phyloP scores from a whole-genome alignment of 2,888 invertebrate species.

The Urechis unicinctus region DNA sequence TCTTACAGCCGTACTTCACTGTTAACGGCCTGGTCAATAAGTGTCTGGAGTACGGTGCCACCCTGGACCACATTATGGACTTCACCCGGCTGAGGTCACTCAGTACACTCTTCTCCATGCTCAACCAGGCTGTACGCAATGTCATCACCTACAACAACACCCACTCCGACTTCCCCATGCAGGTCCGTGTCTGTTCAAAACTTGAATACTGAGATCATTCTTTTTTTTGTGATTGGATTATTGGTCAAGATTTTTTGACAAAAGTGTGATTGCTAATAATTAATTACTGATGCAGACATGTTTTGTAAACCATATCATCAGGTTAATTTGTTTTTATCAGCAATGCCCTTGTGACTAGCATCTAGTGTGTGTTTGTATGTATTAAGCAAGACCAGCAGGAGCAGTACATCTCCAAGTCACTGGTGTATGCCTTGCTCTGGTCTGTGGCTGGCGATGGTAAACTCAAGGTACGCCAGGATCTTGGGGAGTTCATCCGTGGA shows the following conservation, averaged over 20 bases:
- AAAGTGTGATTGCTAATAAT: too few relatives aligned
- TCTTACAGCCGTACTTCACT: slow-evolving; percentile 78
- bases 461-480: slow-evolving; percentile 85
- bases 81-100: slow-evolving; percentile 93
- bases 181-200: slow-evolving; percentile 40
- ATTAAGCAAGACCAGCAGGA: slow-evolving; percentile 74
- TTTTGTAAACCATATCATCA: neutral
- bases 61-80: slow-evolving; percentile 92
- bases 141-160: slow-evolving; percentile 86
- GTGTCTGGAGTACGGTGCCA: slow-evolving; percentile 83
- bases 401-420: slow-evolving; percentile 84
- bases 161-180: slow-evolving; percentile 89
- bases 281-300: too few relatives aligned
- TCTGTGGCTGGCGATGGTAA: slow-evolving; percentile 97
- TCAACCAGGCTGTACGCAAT: slow-evolving; percentile 86
- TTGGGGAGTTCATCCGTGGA: slow-evolving; percentile 92
- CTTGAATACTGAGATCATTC: too few relatives aligned
- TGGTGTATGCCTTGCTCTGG: slow-evolving; percentile 92
- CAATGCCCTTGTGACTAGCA: too few relatives aligned
- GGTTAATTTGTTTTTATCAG: neutral
- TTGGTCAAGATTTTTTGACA: too few relatives aligned
- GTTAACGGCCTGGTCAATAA: slow-evolving; percentile 75
- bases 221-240: too few relatives aligned
- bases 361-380: neutral
- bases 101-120: slow-evolving; percentile 93